These are phyloP conservation scores for Rhinopomastus cyanomelas DNA, from an alignment of 2,113 vertebrate species.

Conservation along the genomic window DNA sequence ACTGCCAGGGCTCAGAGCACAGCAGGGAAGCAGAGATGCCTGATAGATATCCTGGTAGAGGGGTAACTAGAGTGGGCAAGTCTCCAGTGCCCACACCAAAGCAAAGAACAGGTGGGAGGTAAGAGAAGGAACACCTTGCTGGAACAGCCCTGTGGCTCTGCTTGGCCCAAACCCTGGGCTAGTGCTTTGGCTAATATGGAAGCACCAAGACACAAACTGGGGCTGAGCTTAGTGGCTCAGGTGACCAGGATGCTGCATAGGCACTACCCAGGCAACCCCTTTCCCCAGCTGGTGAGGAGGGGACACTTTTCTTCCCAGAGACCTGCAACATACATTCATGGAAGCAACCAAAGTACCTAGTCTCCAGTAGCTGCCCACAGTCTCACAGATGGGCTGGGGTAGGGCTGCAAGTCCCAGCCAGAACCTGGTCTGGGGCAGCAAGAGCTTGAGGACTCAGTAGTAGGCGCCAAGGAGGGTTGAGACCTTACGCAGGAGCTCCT, in stretches of 20 bases:
- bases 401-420: neutral
- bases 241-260: neutral
- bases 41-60: no score
- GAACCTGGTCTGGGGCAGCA: neutral
- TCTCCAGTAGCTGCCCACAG: neutral
- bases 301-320: neutral
- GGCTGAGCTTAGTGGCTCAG: neutral
- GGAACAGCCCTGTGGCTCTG: neutral
- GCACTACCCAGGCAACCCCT: neutral
- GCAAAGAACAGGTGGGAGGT: neutral
- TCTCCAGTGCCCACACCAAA: neutral
- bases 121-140: neutral
- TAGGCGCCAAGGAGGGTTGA: constrained; percentile 70
- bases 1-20: neutral
- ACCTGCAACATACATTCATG: neutral
- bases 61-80: neutral
- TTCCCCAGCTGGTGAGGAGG: neutral
- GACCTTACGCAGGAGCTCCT: constrained; percentile 75
- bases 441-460: constrained; percentile 67
- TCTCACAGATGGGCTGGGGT: neutral
- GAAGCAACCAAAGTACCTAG: neutral
- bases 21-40: neutral
- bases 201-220: neutral
- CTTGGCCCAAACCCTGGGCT: neutral
- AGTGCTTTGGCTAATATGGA: neutral